These are phyloP conservation scores for Pithys albifrons DNA, from an alignment of 2,113 vertebrate species.

Conservation along the genomic window DNA sequence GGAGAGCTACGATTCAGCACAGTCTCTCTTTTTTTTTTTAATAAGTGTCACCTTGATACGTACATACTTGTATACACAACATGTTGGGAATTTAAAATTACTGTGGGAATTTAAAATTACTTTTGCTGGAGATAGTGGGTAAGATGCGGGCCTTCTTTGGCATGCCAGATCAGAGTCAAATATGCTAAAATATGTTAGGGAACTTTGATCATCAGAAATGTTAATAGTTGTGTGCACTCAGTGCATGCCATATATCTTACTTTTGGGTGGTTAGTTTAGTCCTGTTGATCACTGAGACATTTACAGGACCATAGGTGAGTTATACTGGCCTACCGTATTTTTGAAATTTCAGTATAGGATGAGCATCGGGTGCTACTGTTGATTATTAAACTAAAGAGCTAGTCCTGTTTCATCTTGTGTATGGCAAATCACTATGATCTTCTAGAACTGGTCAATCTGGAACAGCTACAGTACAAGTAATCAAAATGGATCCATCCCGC, in stretches of 20 bases:
- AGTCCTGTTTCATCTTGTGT: not conserved
- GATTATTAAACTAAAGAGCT: not conserved
- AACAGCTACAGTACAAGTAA: not conserved
- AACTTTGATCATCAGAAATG: not conserved
- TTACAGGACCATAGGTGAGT: not conserved
- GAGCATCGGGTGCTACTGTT: not conserved
- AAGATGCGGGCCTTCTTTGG: not conserved
- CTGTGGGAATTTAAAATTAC: not conserved
- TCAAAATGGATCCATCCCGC: not conserved
- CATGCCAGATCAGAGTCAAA: not conserved
- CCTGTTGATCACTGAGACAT: not conserved
- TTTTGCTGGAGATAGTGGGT: not conserved
- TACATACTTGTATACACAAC: rapidly evolving
- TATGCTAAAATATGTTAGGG: not conserved
- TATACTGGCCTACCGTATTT: not conserved
- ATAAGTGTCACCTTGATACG: not conserved
- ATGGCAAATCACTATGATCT: not conserved
- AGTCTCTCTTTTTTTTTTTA: not conserved
- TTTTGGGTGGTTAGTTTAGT: not conserved
- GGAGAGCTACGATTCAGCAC: rapidly evolving
- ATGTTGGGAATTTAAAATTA: not conserved
- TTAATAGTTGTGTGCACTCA: not conserved
- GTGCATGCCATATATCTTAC: not conserved
- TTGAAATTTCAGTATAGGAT: not conserved
- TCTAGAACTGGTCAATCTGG: not conserved